Evolutionary conservation across 2,888 invertebrate genomes (phyloP).

Genomic region (Ectobius pallidus): DNA sequence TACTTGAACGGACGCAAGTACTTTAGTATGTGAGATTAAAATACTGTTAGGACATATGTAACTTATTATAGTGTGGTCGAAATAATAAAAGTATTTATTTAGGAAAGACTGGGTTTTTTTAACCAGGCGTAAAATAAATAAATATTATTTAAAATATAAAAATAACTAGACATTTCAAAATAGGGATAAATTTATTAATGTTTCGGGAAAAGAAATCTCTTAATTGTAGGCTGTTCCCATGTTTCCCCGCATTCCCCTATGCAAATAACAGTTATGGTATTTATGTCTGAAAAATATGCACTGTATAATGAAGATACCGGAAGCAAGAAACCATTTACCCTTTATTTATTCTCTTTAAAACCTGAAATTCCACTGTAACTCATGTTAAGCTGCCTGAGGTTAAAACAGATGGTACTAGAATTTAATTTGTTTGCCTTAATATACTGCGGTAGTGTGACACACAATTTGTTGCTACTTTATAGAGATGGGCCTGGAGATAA

Average conservation of each 20-base stretch:
- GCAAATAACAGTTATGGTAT: neutral
- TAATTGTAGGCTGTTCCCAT: no score
- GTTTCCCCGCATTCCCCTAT: neutral
- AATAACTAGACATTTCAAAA: no score
- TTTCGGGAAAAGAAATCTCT: no score
- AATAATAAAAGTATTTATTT: no score
- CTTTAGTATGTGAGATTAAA: no score
- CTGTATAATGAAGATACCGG: neutral
- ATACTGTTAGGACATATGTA: no score
- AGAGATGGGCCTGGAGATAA: neutral
- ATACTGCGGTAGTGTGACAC: neutral
- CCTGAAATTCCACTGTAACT: neutral
- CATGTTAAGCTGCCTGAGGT: neutral
- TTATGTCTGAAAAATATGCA: neutral
- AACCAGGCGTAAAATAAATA: no score
- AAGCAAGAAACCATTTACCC: neutral
- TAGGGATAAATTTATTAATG: no score
- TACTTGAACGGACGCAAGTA: no score
- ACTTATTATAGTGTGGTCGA: no score
- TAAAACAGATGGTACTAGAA: neutral
- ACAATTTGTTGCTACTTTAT: neutral
- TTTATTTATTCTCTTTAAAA: neutral
- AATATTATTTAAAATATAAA: no score
- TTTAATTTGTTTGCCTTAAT: slow-evolving; percentile 9
- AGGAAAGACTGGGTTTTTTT: no score